phyloP scores from a whole-genome alignment of 2,888 invertebrate genomes.

The Tryphoninae sp. region DNA sequence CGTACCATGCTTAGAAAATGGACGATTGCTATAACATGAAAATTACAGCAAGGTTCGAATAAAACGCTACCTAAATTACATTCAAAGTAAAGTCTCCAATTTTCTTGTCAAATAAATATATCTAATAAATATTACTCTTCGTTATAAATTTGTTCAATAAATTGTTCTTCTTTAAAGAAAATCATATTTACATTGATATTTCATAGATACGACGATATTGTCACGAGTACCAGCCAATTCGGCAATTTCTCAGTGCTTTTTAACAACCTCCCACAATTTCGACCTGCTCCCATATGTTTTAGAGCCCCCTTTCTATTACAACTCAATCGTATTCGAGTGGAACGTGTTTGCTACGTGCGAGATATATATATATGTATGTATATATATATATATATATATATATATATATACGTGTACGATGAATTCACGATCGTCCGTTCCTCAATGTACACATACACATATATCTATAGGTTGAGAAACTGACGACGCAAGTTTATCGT shows the following conservation, averaged over 20 bases:
- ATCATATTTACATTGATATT: neutral
- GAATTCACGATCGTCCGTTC: slow-evolving; percentile 9
- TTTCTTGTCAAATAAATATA: neutral
- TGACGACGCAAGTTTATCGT: slow-evolving; percentile 56
- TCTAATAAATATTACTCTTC: neutral
- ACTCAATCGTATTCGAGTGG: slow-evolving; percentile 45
- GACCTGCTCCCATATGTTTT: slow-evolving; percentile 40
- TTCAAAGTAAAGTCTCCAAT: neutral
- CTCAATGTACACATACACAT: neutral
- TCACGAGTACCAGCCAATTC: neutral
- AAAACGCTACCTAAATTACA: slow-evolving; percentile 3
- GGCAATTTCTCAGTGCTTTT: neutral
- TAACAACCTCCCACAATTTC: slow-evolving; percentile 6
- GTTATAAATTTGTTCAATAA: neutral
- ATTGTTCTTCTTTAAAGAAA: neutral
- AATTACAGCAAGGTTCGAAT: slow-evolving; percentile 13
- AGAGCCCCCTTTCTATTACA: slow-evolving; percentile 43
- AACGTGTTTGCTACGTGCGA: slow-evolving; percentile 17
- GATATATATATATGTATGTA: slow-evolving; percentile 14
- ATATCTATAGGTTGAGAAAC: slow-evolving; percentile 39
- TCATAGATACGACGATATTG: neutral
- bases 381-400: slow-evolving; percentile 13
- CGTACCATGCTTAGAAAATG: neutral
- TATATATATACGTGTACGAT: slow-evolving; percentile 7
- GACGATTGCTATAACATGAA: neutral